phyloP scores from a whole-genome alignment of 2,888 invertebrate genomes.

The Lysandra bellargus region DNA sequence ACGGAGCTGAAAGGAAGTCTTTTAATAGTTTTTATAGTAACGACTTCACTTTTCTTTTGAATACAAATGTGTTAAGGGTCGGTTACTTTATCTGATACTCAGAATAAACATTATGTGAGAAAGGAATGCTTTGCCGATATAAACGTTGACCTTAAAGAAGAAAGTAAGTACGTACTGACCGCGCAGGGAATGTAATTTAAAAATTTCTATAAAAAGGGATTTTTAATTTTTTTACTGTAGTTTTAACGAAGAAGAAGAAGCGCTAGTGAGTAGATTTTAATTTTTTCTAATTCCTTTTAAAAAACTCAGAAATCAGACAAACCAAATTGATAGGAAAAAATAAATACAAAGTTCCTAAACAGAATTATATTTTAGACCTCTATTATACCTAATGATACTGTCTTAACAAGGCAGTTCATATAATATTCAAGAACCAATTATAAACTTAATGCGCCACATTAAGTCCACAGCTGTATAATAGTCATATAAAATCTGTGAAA shows the following conservation, averaged over 20 bases:
- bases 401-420: not conserved
- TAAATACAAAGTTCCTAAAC: not conserved
- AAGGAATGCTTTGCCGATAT: not conserved
- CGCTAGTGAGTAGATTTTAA: no score
- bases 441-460: not conserved
- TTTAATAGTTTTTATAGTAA: not conserved
- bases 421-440: not conserved
- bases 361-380: no score
- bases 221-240: no score
- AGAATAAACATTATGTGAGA: not conserved
- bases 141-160: not conserved
- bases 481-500: not conserved
- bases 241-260: no score
- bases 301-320: not conserved
- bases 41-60: not conserved
- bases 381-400: not conserved
- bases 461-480: not conserved
- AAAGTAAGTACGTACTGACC: not conserved
- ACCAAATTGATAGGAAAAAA: not conserved
- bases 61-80: constrained; percentile 6
- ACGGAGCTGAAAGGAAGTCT: not conserved
- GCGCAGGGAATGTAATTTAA: not conserved
- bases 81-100: not conserved
- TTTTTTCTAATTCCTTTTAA: not conserved
- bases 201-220: no score